Conservation (phyloP, 2,797 vertebrate species). For the Melopsittacus undulatus region DNA sequence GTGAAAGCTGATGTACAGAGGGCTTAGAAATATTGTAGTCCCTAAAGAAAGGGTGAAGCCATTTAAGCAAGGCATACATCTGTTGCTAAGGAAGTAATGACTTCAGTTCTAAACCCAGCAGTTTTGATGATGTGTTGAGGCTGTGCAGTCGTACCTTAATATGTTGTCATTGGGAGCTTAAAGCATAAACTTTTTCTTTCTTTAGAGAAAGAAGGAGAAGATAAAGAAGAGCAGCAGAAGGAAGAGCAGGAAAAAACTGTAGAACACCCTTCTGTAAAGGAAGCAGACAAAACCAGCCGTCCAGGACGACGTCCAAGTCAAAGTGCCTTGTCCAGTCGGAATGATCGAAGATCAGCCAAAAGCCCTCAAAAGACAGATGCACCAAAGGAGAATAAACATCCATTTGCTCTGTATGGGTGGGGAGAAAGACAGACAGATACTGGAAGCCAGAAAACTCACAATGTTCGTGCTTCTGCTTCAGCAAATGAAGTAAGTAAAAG, state of each 20-base stretch:
- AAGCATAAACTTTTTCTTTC: not conserved
- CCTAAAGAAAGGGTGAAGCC: not conserved
- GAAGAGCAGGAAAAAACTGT: constrained; percentile 50
- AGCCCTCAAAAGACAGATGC: constrained; percentile 72
- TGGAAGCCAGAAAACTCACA: constrained; percentile 90
- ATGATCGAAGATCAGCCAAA: constrained; percentile 67
- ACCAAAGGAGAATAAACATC: constrained; percentile 84
- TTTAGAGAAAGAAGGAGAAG: constrained; percentile 51
- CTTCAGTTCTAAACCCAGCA: not conserved
- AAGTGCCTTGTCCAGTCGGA: constrained; percentile 74
- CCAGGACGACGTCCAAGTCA: constrained; percentile 43
- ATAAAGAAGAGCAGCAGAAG: constrained; percentile 42
- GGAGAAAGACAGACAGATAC: constrained; percentile 88
- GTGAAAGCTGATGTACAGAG: not conserved
- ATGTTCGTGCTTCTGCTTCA: constrained; percentile 86
- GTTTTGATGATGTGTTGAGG: not conserved
- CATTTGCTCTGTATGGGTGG: constrained; percentile 91
- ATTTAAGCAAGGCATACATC: not conserved
- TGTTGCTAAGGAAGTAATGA: not conserved
- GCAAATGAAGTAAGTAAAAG: constrained; percentile 81
- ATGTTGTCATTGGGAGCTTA: not conserved
- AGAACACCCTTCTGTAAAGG: constrained; percentile 9
- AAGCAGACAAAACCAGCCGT: constrained; percentile 11
- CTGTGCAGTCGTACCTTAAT: not conserved
- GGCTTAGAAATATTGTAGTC: not conserved